These are phyloP conservation scores for Palythoa caribaeorum DNA, from an alignment of 92 coral and sea anemone genomes.

Conservation along the genomic window DNA sequence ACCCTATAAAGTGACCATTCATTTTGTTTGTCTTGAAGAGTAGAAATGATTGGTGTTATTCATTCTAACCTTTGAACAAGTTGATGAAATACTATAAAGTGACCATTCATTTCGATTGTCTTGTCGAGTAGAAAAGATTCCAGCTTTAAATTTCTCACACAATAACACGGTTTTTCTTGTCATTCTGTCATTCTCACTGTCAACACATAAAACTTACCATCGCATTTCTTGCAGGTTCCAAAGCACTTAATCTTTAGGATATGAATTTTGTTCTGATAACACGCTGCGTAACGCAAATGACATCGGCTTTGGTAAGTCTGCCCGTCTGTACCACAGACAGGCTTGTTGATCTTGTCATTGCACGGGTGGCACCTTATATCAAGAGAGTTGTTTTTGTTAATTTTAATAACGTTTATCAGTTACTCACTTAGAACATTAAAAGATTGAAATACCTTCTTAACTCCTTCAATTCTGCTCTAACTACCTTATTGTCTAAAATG, in stretches of 20 bases:
- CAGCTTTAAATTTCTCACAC: no score
- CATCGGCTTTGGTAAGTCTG: slow-evolving; percentile 62
- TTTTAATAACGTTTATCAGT: no score
- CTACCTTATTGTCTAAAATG: no score
- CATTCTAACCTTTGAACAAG: no score
- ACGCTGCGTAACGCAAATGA: slow-evolving; percentile 58
- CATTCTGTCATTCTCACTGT: neutral
- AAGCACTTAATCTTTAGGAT: slow-evolving; percentile 60
- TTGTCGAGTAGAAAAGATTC: no score
- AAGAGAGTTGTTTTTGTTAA: neutral
- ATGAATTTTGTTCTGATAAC: slow-evolving; percentile 60
- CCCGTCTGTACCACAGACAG: slow-evolving; percentile 74
- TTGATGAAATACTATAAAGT: no score
- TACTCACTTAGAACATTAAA: no score
- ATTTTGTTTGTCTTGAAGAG: no score
- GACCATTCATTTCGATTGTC: no score
- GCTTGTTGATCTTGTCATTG: slow-evolving; percentile 10
- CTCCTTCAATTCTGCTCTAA: neutral
- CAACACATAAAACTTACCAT: slow-evolving; percentile 33
- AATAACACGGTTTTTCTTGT: no score
- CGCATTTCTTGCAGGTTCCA: slow-evolving; percentile 59
- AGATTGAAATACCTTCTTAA: neutral
- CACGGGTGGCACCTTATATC: slow-evolving; percentile 60
- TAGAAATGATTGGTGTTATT: no score
- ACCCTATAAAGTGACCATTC: no score